phyloP scores from a whole-genome alignment of 2,888 invertebrate species.

The Apodemia mormo region DNA sequence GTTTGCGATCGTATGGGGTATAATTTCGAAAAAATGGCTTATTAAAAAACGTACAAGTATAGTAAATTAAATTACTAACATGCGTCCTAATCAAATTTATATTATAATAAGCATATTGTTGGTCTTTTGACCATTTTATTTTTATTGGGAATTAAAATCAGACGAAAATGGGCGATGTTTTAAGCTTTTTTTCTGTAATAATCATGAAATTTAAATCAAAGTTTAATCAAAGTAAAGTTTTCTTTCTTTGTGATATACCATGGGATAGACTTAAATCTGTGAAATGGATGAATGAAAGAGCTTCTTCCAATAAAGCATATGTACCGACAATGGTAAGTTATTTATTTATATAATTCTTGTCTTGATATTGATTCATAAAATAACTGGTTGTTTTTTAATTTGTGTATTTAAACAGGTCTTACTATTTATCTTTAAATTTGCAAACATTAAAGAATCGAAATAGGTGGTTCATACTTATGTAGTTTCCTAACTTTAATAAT shows the following conservation, averaged over 20 bases:
- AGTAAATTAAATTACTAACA: conserved; percentile 64
- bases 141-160: conserved; percentile 50
- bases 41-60: conserved; percentile 41
- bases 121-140: conserved; percentile 62
- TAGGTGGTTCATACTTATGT: no score
- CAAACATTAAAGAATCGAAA: no score
- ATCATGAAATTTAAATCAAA: conserved; percentile 79
- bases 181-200: conserved; percentile 78
- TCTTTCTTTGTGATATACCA: conserved; percentile 70
- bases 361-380: neutral
- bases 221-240: conserved; percentile 73
- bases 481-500: no score
- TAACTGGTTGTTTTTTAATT: neutral
- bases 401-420: neutral
- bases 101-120: conserved; percentile 53
- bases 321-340: conserved; percentile 86
- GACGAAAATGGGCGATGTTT: conserved; percentile 69
- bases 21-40: conserved; percentile 30
- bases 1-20: conserved; percentile 43
- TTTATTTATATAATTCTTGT: neutral
- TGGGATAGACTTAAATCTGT: conserved; percentile 75
- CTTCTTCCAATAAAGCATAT: conserved; percentile 89
- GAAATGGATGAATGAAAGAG: conserved; percentile 91
- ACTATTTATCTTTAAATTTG: no score
- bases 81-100: conserved; percentile 53